These are phyloP conservation scores for Petrosia ficiformis DNA, from an alignment of 37 sponge, comb jelly and placozoan genomes.

Conservation along the genomic window DNA sequence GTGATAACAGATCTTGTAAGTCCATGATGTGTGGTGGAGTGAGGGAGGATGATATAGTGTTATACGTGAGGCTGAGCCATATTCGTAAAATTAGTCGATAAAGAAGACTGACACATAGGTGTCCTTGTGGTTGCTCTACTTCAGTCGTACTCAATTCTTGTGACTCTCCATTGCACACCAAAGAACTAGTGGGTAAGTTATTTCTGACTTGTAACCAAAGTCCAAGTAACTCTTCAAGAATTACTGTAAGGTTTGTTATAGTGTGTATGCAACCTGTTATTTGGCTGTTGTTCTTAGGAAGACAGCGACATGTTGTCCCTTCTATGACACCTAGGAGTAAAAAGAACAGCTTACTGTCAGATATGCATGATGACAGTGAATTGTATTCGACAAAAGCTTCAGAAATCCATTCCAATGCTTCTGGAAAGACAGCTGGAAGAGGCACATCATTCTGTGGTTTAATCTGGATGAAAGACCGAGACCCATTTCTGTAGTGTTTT, in stretches of 20 bases:
- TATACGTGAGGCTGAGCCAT: slow-evolving; percentile 29
- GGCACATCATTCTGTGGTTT: neutral
- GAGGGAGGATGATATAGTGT: slow-evolving; percentile 16
- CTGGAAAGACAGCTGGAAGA: neutral
- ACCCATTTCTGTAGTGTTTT: neutral
- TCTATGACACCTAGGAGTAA: slow-evolving; percentile 48
- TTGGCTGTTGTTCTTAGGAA: slow-evolving; percentile 18
- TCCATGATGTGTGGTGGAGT: slow-evolving; percentile 27
- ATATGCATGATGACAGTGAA: neutral
- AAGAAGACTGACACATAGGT: neutral
- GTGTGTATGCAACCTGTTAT: slow-evolving; percentile 19
- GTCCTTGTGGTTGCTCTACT: neutral
- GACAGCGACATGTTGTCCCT: slow-evolving; percentile 2
- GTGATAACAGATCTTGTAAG: slow-evolving; percentile 13
- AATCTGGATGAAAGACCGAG: neutral
- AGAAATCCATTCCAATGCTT: neutral
- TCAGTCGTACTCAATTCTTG: neutral
- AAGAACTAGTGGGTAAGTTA: neutral
- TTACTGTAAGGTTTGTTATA: slow-evolving; percentile 22
- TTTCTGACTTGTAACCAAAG: slow-evolving; percentile 43
- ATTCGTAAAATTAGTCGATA: slow-evolving; percentile 40
- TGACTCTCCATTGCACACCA: neutral
- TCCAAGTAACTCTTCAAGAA: slow-evolving; percentile 44
- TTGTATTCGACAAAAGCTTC: neutral
- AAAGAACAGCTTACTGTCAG: slow-evolving; percentile 22